Percentiles rank a stretch among this genome's conserved stretches.
phyloP scores from a whole-genome alignment of 2,888 invertebrate species.

The Andrena hattorfiana region DNA sequence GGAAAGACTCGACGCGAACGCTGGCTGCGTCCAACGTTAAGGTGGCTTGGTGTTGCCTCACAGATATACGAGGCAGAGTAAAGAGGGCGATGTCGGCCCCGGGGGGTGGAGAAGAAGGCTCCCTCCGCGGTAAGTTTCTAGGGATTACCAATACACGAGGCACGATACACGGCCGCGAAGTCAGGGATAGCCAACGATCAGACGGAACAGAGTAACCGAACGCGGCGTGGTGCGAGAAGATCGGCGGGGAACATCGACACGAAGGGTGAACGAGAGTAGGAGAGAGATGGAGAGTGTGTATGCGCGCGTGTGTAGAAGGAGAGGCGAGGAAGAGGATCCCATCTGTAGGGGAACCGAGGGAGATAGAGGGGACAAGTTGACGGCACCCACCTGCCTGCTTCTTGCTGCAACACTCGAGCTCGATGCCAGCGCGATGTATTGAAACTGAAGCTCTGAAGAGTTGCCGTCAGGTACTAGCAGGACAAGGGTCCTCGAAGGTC shows the following conservation, averaged over 20 bases:
- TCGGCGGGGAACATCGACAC: no score
- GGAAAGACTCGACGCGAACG: conserved; percentile 61
- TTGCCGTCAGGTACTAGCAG: conserved; percentile 66
- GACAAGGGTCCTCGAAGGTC: conserved; percentile 72
- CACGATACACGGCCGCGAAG: conserved; percentile 76
- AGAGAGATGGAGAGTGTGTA: no score
- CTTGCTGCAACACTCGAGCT: conserved; percentile 67
- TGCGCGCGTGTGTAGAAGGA: not conserved
- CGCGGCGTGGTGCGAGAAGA: conserved; percentile 73
- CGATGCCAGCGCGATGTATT: conserved; percentile 68
- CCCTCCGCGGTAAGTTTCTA: conserved; percentile 63
- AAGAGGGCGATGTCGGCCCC: conserved; percentile 49
- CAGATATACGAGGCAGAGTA: conserved; percentile 61
- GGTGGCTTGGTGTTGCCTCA: conserved; percentile 27
- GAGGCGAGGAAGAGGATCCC: conserved; percentile 27
- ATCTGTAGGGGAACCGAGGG: conserved; percentile 63
- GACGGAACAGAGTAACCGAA: conserved; percentile 77
- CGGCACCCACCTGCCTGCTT: conserved; percentile 70
- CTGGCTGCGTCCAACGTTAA: conserved; percentile 40
- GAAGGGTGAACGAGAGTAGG: no score
- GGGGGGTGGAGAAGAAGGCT: conserved; percentile 37
- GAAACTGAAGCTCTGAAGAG: conserved; percentile 66
- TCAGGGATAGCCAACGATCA: conserved; percentile 85
- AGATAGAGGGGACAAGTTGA: conserved; percentile 40
- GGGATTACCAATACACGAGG: conserved; percentile 86